phyloP scores from a whole-genome alignment of 2,888 invertebrate genomes.

The Glaucopsyche alexis region DNA sequence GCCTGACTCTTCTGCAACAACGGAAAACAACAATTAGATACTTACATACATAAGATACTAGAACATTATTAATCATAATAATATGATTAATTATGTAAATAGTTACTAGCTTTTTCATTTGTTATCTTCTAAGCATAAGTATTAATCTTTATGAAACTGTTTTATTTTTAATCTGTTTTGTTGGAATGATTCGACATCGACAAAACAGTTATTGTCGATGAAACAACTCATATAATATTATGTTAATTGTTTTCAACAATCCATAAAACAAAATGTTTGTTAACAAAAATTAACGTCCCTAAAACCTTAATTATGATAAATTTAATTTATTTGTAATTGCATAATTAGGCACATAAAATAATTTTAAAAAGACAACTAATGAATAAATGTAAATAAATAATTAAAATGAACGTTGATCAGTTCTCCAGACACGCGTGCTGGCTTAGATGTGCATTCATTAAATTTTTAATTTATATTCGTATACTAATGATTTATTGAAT shows the following conservation, averaged over 20 bases:
- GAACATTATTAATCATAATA: background rate
- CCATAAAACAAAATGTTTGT: background rate
- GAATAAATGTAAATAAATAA: constrained; percentile 19
- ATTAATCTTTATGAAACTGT: background rate
- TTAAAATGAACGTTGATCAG: constrained; percentile 7
- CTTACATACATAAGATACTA: background rate
- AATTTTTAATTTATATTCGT: background rate
- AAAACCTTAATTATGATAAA: background rate
- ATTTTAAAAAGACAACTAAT: constrained; percentile 11
- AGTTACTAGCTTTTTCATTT: background rate
- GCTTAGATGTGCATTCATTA: constrained; percentile 1
- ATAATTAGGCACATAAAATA: background rate
- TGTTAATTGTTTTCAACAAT: background rate
- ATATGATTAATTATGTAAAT: background rate
- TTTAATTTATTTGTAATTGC: background rate
- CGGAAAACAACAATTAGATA: constrained; percentile 31
- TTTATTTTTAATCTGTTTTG: background rate
- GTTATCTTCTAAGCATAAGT: background rate
- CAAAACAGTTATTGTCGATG: background rate
- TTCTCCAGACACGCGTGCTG: constrained; percentile 16
- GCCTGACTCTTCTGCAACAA: constrained; percentile 77
- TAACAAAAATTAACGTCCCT: background rate
- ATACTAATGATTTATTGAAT: constrained; percentile 5
- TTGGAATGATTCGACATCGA: background rate
- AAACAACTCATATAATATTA: no score